Percentiles rank a stretch among this genome's conserved stretches.
phyloP scores from a whole-genome alignment of 2,888 invertebrate species.

The Seira musarum region DNA sequence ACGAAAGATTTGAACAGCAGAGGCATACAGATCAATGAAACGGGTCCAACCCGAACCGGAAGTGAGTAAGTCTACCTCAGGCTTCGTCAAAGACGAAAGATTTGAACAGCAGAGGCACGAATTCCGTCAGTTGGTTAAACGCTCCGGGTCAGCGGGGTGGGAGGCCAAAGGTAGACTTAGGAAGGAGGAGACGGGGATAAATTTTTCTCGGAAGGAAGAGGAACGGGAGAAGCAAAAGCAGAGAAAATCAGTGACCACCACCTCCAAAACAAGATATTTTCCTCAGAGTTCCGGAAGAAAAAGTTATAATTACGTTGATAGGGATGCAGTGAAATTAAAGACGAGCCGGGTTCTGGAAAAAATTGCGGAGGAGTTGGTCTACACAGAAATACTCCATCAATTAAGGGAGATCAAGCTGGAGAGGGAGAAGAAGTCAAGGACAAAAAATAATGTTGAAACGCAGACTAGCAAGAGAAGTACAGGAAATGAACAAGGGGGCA shows the following conservation, averaged over 20 bases:
- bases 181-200: slow-evolving; percentile 22
- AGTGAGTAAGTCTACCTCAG: neutral
- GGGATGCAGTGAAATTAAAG: neutral
- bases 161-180: slow-evolving; percentile 44
- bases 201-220: slow-evolving; percentile 2
- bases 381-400: slow-evolving; percentile 54
- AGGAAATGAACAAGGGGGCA: no score
- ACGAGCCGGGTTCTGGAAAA: slow-evolving; percentile 37
- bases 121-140: slow-evolving; percentile 25
- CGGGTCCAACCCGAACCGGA: neutral
- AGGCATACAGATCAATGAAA: neutral
- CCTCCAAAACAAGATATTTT: neutral
- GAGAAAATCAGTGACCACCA: neutral
- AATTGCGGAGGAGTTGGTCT: slow-evolving; percentile 59
- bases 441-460: slow-evolving; percentile 8
- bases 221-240: neutral
- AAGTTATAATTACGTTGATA: neutral
- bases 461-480: no score
- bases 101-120: no score
- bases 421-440: neutral
- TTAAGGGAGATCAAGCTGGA: slow-evolving; percentile 31
- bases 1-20: neutral
- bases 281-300: neutral
- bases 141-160: slow-evolving; percentile 35
- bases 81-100: neutral